Base-by-base conservation (phyloP, 2,888 invertebrate genomes). In the Lumbricus terrestris region DNA sequence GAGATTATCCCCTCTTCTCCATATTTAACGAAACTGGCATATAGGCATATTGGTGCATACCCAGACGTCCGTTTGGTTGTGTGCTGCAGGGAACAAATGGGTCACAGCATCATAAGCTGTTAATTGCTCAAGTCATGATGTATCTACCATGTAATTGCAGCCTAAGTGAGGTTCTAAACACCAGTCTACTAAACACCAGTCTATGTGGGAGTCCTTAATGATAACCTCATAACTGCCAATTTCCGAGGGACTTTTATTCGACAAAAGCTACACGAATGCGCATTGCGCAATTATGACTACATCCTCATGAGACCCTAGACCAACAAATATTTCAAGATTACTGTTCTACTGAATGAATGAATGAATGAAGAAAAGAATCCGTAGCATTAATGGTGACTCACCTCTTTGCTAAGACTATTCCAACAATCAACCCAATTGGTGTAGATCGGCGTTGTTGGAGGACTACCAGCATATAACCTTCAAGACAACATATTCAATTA, bases 401-500 rank as follows among this genome's bases (percentile, higher is more conserved):
- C 91, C 90, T 91, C 69, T 85, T 54, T 37, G 35, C 88, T 82
- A 47, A 91, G 91, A 34, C 83, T 16, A 54, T 18, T 35, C 88
- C 90, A 42, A 37, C 90, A 90, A 23, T 88, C 90, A 37, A 88
- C 20, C 90, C 90, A 90, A n/a, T 88, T 88, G 47, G 20, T 42
- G 37, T 90, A 90, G 88, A 88, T n/a, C 20, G 88, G 88, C 37
- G 88, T 88, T 85, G 54, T 42, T 34, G 88, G 90, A 54, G 88
- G 35, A 23, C 35, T n/a, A 54, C 90, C 90, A 5, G 90, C 90
- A 47, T 34, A 35, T 35, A 90, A 42, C 18, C 90, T 90, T 85
- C 37, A 85, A 69, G 69, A 23, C 47, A 69, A n/a, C n/a, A 69
- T 11, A n/a, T 69, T 69, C 5, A 69, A 69, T n/a, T n/a, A 69